Conservation (phyloP, 2,888 invertebrate species). For the Galerucella calmariensis region DNA sequence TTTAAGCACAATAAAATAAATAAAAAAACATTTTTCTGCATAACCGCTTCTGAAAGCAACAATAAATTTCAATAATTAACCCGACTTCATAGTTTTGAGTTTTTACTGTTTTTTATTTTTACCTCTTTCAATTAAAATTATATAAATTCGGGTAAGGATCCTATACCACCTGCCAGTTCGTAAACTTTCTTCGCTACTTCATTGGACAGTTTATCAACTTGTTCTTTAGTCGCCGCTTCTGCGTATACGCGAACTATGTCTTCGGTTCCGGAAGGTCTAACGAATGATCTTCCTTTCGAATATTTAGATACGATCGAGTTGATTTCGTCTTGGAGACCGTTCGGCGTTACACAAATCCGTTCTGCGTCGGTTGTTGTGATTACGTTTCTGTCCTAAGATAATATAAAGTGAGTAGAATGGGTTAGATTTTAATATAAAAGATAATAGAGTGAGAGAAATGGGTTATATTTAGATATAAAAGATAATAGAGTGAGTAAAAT, state of each 20-base stretch:
- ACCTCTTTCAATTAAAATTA: conserved; percentile 7
- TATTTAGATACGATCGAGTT: conserved; percentile 77
- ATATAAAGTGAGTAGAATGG: conserved; percentile 3
- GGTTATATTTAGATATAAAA: no score
- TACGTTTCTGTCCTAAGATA: conserved; percentile 78
- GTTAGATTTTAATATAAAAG: no score
- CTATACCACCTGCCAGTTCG: conserved; percentile 83
- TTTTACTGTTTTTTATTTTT: not conserved
- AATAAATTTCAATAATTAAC: not conserved
- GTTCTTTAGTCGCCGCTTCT: conserved; percentile 83
- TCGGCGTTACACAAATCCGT: conserved; percentile 81
- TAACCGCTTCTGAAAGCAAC: not conserved
- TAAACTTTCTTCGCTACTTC: conserved; percentile 82
- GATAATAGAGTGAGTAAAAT: no score
- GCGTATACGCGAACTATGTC: conserved; percentile 96
- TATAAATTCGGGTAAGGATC: conserved; percentile 69
- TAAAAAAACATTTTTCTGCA: not conserved
- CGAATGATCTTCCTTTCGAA: conserved; percentile 84
- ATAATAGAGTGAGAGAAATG: no score
- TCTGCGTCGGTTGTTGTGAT: conserved; percentile 92
- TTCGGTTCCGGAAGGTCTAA: conserved; percentile 97
- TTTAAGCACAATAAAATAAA: not conserved
- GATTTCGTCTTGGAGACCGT: conserved; percentile 85
- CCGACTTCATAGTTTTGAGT: not conserved
- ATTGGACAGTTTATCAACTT: conserved; percentile 71